These are phyloP conservation scores for Eulemur rufifrons DNA, from an alignment of 2,113 vertebrate species.

Conservation along the genomic window DNA sequence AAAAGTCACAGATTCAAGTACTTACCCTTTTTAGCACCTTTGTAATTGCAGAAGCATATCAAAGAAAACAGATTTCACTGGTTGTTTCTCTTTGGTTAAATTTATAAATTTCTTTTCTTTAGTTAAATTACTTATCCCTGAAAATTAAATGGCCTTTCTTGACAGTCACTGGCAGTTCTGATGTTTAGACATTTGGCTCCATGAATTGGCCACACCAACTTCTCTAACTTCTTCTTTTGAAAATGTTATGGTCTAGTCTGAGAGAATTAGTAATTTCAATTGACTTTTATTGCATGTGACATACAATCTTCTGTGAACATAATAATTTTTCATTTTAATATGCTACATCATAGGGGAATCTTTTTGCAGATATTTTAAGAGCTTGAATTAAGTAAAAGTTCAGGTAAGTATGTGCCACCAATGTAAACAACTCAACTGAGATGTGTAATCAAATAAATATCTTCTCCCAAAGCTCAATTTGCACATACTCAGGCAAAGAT, in stretches of 20 bases:
- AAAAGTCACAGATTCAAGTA: background rate
- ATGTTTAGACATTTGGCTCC: background rate
- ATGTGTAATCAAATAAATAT: background rate
- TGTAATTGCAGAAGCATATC: background rate
- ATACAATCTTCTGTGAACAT: background rate
- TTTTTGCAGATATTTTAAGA: constrained; percentile 21
- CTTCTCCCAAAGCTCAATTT: background rate
- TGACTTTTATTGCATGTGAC: background rate
- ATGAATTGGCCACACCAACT: background rate
- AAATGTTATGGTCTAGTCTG: background rate
- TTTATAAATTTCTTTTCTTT: background rate
- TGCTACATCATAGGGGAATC: background rate
- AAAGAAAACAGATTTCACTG: background rate
- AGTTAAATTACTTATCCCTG: background rate
- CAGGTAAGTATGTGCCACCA: background rate
- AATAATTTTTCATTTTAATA: background rate
- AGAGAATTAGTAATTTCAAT: background rate
- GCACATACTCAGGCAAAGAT: background rate
- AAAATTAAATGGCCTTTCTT: constrained; percentile 27
- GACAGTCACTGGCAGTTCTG: background rate
- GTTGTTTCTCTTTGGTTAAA: constrained; percentile 25
- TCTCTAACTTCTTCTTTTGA: constrained; percentile 19
- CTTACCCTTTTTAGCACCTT: background rate
- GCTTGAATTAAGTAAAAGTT: background rate
- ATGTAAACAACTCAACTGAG: background rate